Evolutionary conservation across 2,888 invertebrate genomes (phyloP).

Genomic region (Amiota communis): DNA sequence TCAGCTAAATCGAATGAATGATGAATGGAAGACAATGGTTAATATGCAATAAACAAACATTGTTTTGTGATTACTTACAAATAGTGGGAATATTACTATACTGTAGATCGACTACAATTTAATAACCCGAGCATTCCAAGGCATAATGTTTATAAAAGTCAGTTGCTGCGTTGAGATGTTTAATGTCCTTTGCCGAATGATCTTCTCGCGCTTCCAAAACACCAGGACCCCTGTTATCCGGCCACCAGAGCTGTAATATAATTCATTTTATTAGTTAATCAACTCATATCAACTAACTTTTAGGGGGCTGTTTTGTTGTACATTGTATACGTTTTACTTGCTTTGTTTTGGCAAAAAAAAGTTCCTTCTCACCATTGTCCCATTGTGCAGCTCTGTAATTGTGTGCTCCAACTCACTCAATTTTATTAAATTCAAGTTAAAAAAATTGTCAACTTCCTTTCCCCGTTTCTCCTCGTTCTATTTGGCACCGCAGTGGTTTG

Average conservation of each 20-base stretch:
- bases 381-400: too few relatives aligned
- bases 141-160: slow-evolving; percentile 98
- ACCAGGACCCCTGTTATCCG: slow-evolving; percentile 93
- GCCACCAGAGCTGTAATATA: slow-evolving; percentile 86
- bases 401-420: too few relatives aligned
- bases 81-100: slow-evolving; percentile 96
- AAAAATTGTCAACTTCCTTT: too few relatives aligned
- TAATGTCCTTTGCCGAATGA: slow-evolving; percentile 86
- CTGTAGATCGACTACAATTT: slow-evolving; percentile 95
- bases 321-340: too few relatives aligned
- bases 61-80: slow-evolving; percentile 76
- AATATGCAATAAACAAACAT: neutral
- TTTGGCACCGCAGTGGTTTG: too few relatives aligned
- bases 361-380: too few relatives aligned
- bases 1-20: slow-evolving; percentile 77
- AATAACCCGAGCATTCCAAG: slow-evolving; percentile 96
- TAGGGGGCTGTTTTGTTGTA: too few relatives aligned
- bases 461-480: too few relatives aligned
- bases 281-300: too few relatives aligned
- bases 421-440: too few relatives aligned
- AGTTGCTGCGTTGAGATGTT: slow-evolving; percentile 93
- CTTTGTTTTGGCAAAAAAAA: too few relatives aligned
- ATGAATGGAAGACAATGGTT: too few relatives aligned
- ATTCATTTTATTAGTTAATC: neutral
- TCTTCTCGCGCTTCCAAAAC: slow-evolving; percentile 89